Conservation (phyloP, 2,888 invertebrate species). For the Sipha maydis region DNA sequence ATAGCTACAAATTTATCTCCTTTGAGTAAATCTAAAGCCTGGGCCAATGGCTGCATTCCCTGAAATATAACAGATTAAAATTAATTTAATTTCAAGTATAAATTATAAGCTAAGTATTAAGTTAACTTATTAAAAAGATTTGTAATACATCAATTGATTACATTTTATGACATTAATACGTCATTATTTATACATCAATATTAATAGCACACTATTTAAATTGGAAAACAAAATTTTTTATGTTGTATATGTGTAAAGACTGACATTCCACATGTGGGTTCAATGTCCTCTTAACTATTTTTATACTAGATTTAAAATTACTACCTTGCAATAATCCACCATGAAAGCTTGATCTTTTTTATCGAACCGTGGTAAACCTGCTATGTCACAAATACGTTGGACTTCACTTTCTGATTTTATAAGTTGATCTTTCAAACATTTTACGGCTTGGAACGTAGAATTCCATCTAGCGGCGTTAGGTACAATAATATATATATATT, state of each 20-base stretch:
- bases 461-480: neutral
- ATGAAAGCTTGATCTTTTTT: slow-evolving; percentile 14
- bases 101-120: no score
- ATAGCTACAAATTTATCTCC: slow-evolving; percentile 12
- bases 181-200: neutral
- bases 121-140: no score
- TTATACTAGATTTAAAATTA: no score
- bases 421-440: neutral
- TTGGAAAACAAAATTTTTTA: no score
- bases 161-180: no score
- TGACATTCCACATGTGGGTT: no score
- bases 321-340: slow-evolving; percentile 10
- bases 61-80: no score
- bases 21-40: neutral
- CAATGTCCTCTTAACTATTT: no score
- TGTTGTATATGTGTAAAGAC: no score
- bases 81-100: no score
- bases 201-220: neutral
- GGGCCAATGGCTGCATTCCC: neutral
- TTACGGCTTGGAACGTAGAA: neutral
- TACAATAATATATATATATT: slow-evolving; percentile 2
- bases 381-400: neutral
- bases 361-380: neutral
- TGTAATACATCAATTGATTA: no score
- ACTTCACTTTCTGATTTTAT: neutral